Percentiles rank a stretch among this genome's conserved stretches.
Evolutionary conservation across 2,113 vertebrate species (phyloP).

Genomic region (Clarias batrachus): DNA sequence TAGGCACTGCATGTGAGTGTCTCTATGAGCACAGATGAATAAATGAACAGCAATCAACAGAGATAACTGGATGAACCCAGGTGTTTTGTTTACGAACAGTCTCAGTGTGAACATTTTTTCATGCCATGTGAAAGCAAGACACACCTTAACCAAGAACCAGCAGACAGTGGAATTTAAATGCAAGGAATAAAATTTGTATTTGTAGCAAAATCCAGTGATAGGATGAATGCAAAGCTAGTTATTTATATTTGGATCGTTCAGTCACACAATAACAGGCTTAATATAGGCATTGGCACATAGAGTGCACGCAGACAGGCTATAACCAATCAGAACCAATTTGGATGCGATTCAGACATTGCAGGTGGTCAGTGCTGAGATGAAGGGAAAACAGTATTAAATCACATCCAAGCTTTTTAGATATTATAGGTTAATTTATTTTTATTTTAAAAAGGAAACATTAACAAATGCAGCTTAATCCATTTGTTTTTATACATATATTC

Average conservation of each 20-base stretch:
- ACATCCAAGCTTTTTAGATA: constrained; percentile 42
- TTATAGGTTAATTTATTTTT: constrained; percentile 79
- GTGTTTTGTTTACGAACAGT: not conserved
- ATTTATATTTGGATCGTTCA: not conserved
- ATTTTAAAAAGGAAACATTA: constrained; percentile 69
- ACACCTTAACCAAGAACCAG: constrained; percentile 7
- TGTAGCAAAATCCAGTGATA: not conserved
- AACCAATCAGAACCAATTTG: not conserved
- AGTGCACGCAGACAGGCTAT: not conserved
- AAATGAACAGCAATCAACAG: not conserved
- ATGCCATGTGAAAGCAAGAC: not conserved
- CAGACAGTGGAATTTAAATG: not conserved
- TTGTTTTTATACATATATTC: constrained; percentile 76
- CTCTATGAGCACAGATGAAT: not conserved
- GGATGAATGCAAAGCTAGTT: not conserved
- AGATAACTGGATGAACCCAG: not conserved
- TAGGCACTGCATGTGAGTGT: not conserved
- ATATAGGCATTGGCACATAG: constrained; percentile 5
- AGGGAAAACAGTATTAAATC: not conserved
- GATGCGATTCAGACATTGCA: constrained; percentile 13
- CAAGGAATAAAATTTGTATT: not conserved
- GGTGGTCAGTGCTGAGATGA: constrained; percentile 55
- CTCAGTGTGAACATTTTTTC: not conserved
- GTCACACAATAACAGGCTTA: not conserved
- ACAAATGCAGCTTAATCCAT: constrained; percentile 73